A percentile compares a stretch with the other conserved stretches of the same genome.
Conservation (phyloP, 2,888 invertebrate genomes). For the Cryptocephalus moraei region DNA sequence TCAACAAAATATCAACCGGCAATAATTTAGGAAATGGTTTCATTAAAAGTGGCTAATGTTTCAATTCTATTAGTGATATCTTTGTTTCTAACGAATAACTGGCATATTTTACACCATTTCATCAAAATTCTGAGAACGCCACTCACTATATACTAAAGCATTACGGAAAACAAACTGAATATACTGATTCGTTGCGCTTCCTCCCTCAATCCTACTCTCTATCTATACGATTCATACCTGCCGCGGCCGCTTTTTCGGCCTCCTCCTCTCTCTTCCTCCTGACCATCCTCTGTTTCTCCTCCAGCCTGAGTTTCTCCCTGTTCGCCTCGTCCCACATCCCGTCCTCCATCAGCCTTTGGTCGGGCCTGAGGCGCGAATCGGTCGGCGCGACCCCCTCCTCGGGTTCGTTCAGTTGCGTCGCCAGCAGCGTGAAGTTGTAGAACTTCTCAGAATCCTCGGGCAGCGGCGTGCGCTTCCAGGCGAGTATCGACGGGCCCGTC, state of each 20-base stretch:
- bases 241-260: slow-evolving; percentile 59
- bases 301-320: slow-evolving; percentile 70
- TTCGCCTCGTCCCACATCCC: slow-evolving; percentile 90
- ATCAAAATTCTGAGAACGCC: no score
- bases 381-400: slow-evolving; percentile 90
- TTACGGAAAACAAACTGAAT: no score
- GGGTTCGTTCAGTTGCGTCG: slow-evolving; percentile 92
- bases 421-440: slow-evolving; percentile 92
- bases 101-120: no score
- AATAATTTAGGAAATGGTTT: no score
- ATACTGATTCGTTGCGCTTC: no score
- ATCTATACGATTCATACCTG: slow-evolving; percentile 32
- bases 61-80: no score
- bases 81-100: no score
- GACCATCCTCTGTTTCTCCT: slow-evolving; percentile 87
- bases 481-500: slow-evolving; percentile 73
- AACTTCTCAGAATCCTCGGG: slow-evolving; percentile 60
- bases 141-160: no score
- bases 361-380: slow-evolving; percentile 78
- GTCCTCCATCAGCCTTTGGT: slow-evolving; percentile 96
- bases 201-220: no score
- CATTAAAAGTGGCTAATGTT: no score
- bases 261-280: slow-evolving; percentile 70
- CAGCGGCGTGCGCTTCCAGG: slow-evolving; percentile 79
- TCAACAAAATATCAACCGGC: no score